A percentile compares a stretch with the other conserved stretches of the same genome.
phyloP scores from a whole-genome alignment of 1,140 invertebrate genomes.

The Parasteatoda tepidariorum region DNA sequence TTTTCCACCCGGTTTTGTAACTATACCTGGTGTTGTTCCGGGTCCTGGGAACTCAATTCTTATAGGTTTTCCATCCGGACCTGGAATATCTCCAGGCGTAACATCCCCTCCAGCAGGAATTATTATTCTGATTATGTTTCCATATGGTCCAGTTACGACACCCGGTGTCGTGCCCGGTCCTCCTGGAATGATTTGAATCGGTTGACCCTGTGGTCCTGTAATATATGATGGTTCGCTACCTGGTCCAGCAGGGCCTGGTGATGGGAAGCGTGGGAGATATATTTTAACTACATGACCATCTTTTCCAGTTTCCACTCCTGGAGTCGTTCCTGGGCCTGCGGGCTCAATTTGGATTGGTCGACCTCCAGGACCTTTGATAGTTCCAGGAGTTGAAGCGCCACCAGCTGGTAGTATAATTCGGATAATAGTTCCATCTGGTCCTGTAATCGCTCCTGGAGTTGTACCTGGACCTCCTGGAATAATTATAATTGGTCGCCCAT shows the following conservation, averaged over 20 bases:
- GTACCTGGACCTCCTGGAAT: neutral
- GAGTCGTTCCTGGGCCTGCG: constrained; percentile 21
- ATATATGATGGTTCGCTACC: neutral
- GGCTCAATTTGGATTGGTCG: constrained; percentile 4
- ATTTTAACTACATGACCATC: constrained; percentile 12
- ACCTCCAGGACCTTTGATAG: constrained; percentile 1
- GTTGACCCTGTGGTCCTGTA: neutral
- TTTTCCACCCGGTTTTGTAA: neutral
- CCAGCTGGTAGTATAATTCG: constrained; percentile 2
- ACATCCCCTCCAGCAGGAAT: neutral
- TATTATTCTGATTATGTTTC: constrained; percentile 3
- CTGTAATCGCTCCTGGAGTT: neutral
- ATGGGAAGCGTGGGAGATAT: neutral
- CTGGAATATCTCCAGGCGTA: constrained; percentile 4
- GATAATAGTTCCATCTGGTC: neutral
- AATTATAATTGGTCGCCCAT: neutral
- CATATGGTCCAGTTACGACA: neutral
- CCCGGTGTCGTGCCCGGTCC: neutral
- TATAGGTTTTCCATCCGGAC: constrained; percentile 1
- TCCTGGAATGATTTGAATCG: neutral
- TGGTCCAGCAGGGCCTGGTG: neutral
- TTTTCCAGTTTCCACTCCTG: neutral
- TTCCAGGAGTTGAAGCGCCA: neutral
- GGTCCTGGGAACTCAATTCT: neutral
- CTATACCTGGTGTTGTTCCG: neutral